Evolutionary conservation across 1,140 invertebrate genomes (phyloP), one percentile per base, ranked within the genome.

Genomic region (Plutomurus gul): DNA sequence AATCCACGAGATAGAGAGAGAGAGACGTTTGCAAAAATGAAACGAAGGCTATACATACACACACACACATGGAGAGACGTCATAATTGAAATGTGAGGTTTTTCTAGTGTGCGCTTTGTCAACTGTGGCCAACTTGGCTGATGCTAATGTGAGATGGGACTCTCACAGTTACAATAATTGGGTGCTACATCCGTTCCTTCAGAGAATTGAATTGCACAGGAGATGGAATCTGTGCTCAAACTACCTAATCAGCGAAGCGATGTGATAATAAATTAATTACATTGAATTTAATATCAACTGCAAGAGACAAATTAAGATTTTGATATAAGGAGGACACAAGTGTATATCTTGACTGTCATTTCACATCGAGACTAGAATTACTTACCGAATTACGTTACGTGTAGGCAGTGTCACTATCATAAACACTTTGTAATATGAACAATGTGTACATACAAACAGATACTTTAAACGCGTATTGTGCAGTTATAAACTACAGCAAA

Each of bases 331-430:
- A 60, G 11, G 18, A n/a, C 11, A 33, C 33, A 13, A 27, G 27
- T 60, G 27, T n/a, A 5, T 60, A 30, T 16, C 27, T 25, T 33
- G 13, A 16, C 27, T 65, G 13, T 11, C n/a, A n/a, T 65, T 65
- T n/a, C 56, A 33, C 36, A 65, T 30, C 36, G 56, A 60, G 13
- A 16, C 27, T 65, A 16, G 30, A 30, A n/a, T 65, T 65, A 25
- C 56, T 65, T 65, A 65, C 56, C 36, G 56, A 65, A n/a, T 65
- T 65, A 65, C 56, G 56, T 65, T n/a, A n/a, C n/a, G n/a, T n/a
- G n/a, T n/a, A n/a, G n/a, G n/a, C n/a, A n/a, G n/a, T n/a, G n/a
- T n/a, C n/a, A n/a, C n/a, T n/a, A n/a, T n/a, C n/a, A n/a, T n/a
- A n/a, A n/a, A n/a, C n/a, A n/a, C n/a, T n/a, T n/a, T n/a, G n/a